A percentile compares a stretch with the other conserved stretches of the same genome.
These are phyloP conservation scores for Eulemur macaco DNA, from an alignment of 2,113 vertebrate genomes.

Conservation along the genomic window DNA sequence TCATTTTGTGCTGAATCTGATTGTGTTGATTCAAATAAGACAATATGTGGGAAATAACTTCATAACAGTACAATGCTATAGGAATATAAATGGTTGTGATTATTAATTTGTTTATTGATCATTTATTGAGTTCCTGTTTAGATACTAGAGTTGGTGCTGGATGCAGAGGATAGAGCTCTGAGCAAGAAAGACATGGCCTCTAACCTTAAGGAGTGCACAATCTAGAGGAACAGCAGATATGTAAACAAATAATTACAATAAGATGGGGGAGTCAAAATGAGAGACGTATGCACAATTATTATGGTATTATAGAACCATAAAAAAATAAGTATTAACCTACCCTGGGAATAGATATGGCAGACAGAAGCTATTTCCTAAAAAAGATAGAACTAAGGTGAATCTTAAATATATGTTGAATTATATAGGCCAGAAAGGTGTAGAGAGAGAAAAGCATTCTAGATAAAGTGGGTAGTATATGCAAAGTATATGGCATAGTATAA, in stretches of 20 bases:
- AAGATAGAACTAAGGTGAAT: background rate
- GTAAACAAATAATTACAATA: constrained; percentile 1
- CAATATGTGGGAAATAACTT: background rate
- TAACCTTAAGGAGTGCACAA: background rate
- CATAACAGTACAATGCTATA: background rate
- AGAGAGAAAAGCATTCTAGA: background rate
- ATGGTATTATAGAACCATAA: background rate
- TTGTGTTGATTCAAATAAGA: background rate
- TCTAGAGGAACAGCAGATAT: background rate
- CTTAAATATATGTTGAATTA: constrained; percentile 23
- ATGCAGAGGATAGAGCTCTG: background rate
- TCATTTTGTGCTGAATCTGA: background rate
- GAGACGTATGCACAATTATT: background rate
- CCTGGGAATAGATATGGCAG: background rate
- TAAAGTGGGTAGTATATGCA: background rate
- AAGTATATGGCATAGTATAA: background rate
- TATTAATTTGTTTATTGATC: background rate
- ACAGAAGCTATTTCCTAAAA: background rate
- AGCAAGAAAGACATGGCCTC: background rate
- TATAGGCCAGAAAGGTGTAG: background rate
- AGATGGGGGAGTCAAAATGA: background rate
- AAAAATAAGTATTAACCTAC: background rate
- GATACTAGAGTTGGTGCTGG: background rate
- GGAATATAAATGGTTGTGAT: background rate
- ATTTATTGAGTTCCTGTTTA: background rate